Base-by-base conservation (phyloP, 2,113 vertebrate species). In the Podarcis muralis region DNA sequence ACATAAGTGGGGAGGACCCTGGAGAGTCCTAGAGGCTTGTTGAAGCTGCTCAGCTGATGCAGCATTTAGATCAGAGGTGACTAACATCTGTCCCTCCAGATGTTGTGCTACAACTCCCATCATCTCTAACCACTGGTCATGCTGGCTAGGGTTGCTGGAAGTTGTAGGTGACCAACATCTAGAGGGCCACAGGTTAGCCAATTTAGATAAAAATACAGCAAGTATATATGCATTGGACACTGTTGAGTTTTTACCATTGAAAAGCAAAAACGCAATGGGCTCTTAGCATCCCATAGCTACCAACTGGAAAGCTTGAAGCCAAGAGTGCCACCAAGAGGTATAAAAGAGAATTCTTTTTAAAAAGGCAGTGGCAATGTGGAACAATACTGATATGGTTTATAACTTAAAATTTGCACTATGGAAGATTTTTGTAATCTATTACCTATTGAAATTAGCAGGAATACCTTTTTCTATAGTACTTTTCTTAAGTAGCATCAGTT, bases 291-390 rank as follows among this genome's bases (percentile, higher is more conserved):
- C 27, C 22, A 62, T 82, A n/a, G 3, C 9, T 7, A 4, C 43
- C 32, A 74, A 5, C 62, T 20, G 79, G 27, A 68, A 84, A 93
- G 93, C 1, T 1, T 35, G 35, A 12, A 94, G 96, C 88, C 94
- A 96, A 95, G 95, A 57, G 80, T 94, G 96, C 96, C 97, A 97
- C 94, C 97, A 94, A 94, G 95, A 94, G 97, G 95, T 68, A 18
- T 88, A 68, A 90, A 7, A 1, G 4, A 81, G 76, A 77, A 6
- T 66, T 66, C 43, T 77, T 65, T 22, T 53, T 48, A 9, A 48
- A 48, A 81, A 15, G 92, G 92, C 85, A 87, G 69, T 71, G 81
- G 1, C 80, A 62, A 81, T 0, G 0, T 27, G 15, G 59, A 69
- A 1, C n/a, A 87, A 37, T 1, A 62, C 37, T 5, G 16, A n/a